Evolutionary conservation across 2,113 vertebrate genomes (phyloP), one percentile per base, ranked within the genome.

Genomic region (Merops nubicus): DNA sequence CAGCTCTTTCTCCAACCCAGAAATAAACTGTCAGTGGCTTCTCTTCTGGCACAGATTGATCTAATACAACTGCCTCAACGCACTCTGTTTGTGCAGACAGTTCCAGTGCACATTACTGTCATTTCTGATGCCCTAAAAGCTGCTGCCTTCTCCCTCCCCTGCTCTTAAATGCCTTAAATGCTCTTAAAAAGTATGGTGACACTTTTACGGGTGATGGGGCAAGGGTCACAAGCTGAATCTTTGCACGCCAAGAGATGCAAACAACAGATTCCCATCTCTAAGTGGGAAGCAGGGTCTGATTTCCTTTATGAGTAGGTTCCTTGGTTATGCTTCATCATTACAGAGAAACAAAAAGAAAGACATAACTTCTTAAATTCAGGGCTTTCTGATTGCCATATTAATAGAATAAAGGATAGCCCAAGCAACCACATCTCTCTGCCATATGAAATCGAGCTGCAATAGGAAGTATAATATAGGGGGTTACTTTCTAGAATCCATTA

Each of bases 41-140:
- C 48, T 80, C 34, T 94, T 48, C 74, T 86, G 72, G 51, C 62
- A 72, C 72, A 76, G 87, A 86, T 69, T 84, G 75, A 94, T 92
- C 45, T 75, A 95, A 96, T 95, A 85, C 91, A 91, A 96, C 88
- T 96, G 97, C 93, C 78, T 93, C 59, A 68, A 79, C 6, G 38
- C 81, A 75, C 88, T 70, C 53, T 38, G 75, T 86, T 89, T 72
- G 42, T 23, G 60, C 14, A 81, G 59, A 77, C 53, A 18, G 48
- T 92, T 92, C 92, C 77, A 79, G 77, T 63, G 77, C 85, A 91
- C 89, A 91, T 95, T 89, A 84, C 43, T 90, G 96, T 94, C 91
- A 93, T 93, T 93, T 95, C 83, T 94, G 95, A 93, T 95, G 94
- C 74, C 83, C 94, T 97, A 93, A 97, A 96, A 97, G 94, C 95